Percentiles rank a stretch among this genome's conserved stretches.
phyloP scores from a whole-genome alignment of 1,140 invertebrate genomes.

The Apis florea region DNA sequence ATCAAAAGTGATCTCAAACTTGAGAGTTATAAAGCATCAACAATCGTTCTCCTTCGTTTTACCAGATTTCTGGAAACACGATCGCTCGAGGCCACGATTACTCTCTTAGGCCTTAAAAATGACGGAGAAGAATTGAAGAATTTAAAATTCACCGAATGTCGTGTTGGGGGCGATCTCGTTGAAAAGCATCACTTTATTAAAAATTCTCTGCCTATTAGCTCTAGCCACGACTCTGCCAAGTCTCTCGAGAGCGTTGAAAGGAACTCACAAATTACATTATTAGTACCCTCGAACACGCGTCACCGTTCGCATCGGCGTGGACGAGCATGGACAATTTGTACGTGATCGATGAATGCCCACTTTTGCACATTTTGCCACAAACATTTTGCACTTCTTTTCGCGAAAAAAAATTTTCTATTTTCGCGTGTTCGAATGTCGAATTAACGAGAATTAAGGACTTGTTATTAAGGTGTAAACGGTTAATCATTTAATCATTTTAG shows the following conservation, averaged over 20 bases:
- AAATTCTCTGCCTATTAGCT: constrained; percentile 29
- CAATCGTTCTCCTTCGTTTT: too few species aligned
- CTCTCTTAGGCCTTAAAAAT: neutral
- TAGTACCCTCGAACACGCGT: constrained; percentile 43
- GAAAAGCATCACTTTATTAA: constrained; percentile 25
- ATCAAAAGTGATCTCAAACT: too few species aligned
- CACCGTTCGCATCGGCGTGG: neutral
- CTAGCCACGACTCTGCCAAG: neutral
- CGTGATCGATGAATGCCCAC: constrained; percentile 20
- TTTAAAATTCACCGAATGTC: constrained; percentile 17
- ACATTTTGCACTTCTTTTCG: neutral
- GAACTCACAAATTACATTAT: constrained; percentile 48
- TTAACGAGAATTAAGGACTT: neutral
- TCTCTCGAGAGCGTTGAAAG: constrained; percentile 32
- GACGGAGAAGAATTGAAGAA: neutral
- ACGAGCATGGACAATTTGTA: neutral
- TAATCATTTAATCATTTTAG: neutral
- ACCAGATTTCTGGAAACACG: neutral
- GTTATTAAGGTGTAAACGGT: too few species aligned
- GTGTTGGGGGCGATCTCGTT: neutral
- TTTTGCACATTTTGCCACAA: neutral
- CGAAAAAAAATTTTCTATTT: neutral
- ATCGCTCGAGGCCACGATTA: neutral
- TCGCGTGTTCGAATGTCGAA: neutral
- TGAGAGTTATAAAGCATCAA: too few species aligned